A percentile compares a stretch with the other conserved stretches of the same genome.
Conservation (phyloP, 2,797 vertebrate genomes). For the Rhyacichthys aspro region DNA sequence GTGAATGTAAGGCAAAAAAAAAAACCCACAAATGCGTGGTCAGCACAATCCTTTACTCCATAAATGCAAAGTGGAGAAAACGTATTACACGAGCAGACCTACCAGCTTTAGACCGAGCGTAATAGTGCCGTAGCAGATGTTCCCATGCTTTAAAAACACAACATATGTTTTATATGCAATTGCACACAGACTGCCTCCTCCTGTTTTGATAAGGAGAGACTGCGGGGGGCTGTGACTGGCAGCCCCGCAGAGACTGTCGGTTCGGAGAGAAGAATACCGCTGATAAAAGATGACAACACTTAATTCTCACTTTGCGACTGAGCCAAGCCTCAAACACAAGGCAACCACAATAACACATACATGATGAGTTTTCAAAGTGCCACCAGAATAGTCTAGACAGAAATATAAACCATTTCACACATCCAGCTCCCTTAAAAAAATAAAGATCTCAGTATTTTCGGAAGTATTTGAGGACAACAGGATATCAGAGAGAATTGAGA, state of each 20-base stretch:
- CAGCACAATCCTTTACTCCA: slow-evolving; percentile 46
- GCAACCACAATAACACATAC: slow-evolving; percentile 12
- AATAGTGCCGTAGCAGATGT: slow-evolving; percentile 14
- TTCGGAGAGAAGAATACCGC: slow-evolving; percentile 33
- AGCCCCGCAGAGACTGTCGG: slow-evolving; percentile 27
- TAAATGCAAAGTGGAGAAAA: slow-evolving; percentile 33
- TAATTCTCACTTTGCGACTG: slow-evolving; percentile 49
- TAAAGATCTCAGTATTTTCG: slow-evolving; percentile 12
- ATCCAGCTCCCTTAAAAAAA: slow-evolving; percentile 14
- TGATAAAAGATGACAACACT: slow-evolving; percentile 58
- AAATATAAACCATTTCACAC: slow-evolving; percentile 9
- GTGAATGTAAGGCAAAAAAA: slow-evolving; percentile 37
- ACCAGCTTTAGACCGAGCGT: slow-evolving; percentile 35
- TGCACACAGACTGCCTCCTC: slow-evolving; percentile 7
- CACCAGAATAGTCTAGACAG: slow-evolving; percentile 30
- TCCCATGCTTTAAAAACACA: slow-evolving; percentile 20
- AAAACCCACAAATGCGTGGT: slow-evolving; percentile 41
- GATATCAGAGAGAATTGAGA: slow-evolving; percentile 24
- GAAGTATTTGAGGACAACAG: slow-evolving; percentile 20
- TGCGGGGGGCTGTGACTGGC: slow-evolving; percentile 41
- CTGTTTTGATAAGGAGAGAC: slow-evolving; percentile 36
- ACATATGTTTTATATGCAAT: slow-evolving; percentile 10
- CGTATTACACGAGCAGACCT: slow-evolving; percentile 13
- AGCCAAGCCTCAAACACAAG: slow-evolving; percentile 36
- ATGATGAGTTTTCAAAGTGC: slow-evolving; percentile 20